A percentile compares a stretch with the other conserved stretches of the same genome.
phyloP scores from a whole-genome alignment of 2,888 invertebrate species.

The Acanthosepion esculentum region DNA sequence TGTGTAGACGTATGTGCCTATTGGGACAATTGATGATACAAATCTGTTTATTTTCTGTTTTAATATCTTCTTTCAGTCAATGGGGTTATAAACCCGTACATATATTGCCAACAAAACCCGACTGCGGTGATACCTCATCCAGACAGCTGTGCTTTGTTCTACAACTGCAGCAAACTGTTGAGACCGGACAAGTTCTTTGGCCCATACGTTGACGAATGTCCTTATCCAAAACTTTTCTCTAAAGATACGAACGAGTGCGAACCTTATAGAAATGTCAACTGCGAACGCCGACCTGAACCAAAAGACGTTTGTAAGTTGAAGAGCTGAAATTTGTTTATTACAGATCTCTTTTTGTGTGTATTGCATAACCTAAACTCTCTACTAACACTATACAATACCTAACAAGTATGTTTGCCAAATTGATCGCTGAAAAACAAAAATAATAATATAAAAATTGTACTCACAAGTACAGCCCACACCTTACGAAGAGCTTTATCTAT shows the following conservation, averaged over 20 bases:
- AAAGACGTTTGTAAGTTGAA: conserved; percentile 38
- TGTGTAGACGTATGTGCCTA: background rate
- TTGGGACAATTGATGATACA: background rate
- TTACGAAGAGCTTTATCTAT: too few species aligned
- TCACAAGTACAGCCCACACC: too few species aligned
- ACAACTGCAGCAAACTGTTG: conserved; percentile 12
- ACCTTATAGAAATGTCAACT: conserved; percentile 13
- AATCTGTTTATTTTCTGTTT: background rate
- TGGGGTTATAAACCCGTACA: background rate
- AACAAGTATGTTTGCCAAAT: too few species aligned
- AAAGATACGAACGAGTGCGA: background rate
- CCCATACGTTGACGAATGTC: conserved; percentile 1
- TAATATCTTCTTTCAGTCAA: background rate
- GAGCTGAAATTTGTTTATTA: background rate
- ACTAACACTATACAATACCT: background rate
- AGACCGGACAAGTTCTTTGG: background rate
- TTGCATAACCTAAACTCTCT: background rate
- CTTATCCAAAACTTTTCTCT: conserved; percentile 24
- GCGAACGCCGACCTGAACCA: conserved; percentile 14
- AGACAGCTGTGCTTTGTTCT: conserved; percentile 25
- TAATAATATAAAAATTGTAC: too few species aligned
- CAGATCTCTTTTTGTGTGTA: background rate
- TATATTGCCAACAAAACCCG: background rate
- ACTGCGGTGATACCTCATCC: background rate
- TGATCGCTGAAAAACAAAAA: too few species aligned